Evolutionary conservation across 1,140 invertebrate genomes (phyloP).

Genomic region (Neodiprion lecontei): DNA sequence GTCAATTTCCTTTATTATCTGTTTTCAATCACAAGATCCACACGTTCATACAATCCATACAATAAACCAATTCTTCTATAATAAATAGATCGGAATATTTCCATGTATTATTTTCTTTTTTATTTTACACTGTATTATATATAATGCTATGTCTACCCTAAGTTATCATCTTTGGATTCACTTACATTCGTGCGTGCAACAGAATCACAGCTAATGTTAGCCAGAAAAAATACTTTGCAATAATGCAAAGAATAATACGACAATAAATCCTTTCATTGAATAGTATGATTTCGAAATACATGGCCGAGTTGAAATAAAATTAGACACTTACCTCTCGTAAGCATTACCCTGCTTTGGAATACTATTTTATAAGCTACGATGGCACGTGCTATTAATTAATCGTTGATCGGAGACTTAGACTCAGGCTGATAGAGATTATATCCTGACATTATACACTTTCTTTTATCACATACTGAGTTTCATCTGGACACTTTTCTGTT

Average conservation of each 20-base stretch:
- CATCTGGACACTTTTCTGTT: conserved; percentile 8
- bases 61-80: background rate
- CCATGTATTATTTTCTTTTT: background rate
- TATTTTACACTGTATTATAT: background rate
- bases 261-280: background rate
- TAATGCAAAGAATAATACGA: background rate
- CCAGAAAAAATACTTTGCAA: background rate
- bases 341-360: background rate
- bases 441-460: background rate
- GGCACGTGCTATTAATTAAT: conserved; percentile 2
- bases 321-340: background rate
- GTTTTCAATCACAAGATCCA: no score
- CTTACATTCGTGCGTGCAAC: background rate
- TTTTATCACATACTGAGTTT: background rate
- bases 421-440: background rate
- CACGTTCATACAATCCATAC: no score
- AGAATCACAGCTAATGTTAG: conserved; percentile 11
- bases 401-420: background rate
- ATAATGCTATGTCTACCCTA: background rate
- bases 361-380: conserved; percentile 16
- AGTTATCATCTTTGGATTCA: conserved; percentile 7
- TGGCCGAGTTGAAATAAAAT: conserved; percentile 8
- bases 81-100: conserved; percentile 8
- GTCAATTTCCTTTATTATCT: no score
- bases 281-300: background rate